These are phyloP conservation scores for Elgaria multicarinata DNA, from an alignment of 2,113 vertebrate species.

Conservation along the genomic window DNA sequence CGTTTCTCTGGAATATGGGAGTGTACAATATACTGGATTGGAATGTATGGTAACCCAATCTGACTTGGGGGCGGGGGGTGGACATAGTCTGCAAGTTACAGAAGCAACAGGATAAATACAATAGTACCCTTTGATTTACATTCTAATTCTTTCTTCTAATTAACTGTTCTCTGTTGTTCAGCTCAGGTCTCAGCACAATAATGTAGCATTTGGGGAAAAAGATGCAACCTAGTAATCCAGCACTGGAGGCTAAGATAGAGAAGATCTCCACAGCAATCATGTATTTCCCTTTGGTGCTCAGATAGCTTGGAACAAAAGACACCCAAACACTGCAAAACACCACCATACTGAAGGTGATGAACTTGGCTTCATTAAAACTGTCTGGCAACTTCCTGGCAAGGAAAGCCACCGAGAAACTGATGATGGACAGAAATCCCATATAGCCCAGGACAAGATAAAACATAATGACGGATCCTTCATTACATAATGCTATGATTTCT, in stretches of 20 bases:
- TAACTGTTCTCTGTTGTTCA: not conserved
- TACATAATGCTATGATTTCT: conserved; percentile 37
- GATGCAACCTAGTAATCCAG: no score
- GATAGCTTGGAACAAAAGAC: no score
- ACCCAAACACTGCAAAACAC: no score
- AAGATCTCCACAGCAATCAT: not conserved
- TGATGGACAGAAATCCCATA: conserved; percentile 31
- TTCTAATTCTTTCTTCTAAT: not conserved
- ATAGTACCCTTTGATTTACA: no score
- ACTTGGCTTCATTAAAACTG: not conserved
- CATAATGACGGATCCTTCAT: conserved; percentile 24
- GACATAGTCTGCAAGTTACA: no score
- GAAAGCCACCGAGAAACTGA: not conserved
- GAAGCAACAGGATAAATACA: no score
- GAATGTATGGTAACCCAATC: no score
- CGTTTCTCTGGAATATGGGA: no score
- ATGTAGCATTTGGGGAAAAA: not conserved
- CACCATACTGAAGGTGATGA: not conserved
- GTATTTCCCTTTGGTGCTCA: no score
- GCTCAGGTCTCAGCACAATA: not conserved
- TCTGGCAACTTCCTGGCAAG: not conserved
- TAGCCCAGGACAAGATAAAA: conserved; percentile 36
- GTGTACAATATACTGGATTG: no score
- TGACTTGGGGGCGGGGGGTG: no score
- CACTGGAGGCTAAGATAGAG: not conserved